phyloP scores from a whole-genome alignment of 2,888 invertebrate species.

The Chironomus riparius region DNA sequence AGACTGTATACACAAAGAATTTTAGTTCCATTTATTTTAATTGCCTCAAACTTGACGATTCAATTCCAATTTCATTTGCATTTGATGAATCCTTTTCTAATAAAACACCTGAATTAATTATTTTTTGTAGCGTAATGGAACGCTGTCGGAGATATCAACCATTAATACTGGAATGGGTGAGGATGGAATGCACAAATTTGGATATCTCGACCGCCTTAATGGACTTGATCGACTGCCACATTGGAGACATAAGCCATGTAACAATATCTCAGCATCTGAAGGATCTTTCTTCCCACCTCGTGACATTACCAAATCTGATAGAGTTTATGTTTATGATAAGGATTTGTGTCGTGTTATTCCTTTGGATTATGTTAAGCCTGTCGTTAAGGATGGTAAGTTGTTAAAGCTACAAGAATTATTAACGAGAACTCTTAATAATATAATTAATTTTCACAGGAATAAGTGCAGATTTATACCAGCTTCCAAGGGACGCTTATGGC shows the following conservation, averaged over 20 bases:
- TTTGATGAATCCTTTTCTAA: neutral
- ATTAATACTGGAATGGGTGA: constrained; percentile 65
- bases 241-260: constrained; percentile 68
- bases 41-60: too few species aligned
- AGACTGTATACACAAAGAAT: too few species aligned
- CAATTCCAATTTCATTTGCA: too few species aligned
- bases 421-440: neutral
- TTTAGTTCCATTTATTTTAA: too few species aligned
- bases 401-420: too few species aligned
- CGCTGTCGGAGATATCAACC: constrained; percentile 67
- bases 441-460: constrained; percentile 46
- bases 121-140: constrained; percentile 63
- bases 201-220: constrained; percentile 65
- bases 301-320: constrained; percentile 56
- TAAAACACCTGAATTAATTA: neutral
- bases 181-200: constrained; percentile 66
- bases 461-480: constrained; percentile 61
- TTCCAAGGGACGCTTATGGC: constrained; percentile 61
- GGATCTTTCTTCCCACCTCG: constrained; percentile 81
- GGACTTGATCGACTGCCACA: constrained; percentile 66
- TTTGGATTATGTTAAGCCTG: constrained; percentile 57
- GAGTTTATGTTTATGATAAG: constrained; percentile 72
- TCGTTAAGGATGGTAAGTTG: constrained; percentile 58
- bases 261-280: constrained; percentile 59
- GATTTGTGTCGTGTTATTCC: constrained; percentile 76